Conservation (phyloP, 2,888 invertebrate species). For the Nomada fabriciana region DNA sequence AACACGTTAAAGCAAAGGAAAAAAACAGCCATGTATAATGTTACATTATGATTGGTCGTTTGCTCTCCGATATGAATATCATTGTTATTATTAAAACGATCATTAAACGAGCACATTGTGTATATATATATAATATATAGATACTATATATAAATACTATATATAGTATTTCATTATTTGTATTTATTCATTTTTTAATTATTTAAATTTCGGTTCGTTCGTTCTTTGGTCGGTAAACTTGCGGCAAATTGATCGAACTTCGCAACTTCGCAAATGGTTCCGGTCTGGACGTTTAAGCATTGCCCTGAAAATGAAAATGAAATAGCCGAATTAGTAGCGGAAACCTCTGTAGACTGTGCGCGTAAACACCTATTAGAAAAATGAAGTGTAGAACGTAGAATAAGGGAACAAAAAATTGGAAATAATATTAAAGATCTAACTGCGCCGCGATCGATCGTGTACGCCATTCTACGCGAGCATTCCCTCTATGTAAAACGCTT, state of each 20-base stretch:
- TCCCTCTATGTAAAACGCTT: constrained; percentile 44
- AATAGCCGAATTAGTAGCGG: constrained; percentile 61
- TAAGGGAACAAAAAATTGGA: not conserved
- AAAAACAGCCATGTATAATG: constrained; percentile 56
- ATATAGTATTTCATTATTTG: constrained; percentile 20
- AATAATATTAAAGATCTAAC: not conserved
- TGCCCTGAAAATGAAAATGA: constrained; percentile 78
- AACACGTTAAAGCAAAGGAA: constrained; percentile 44
- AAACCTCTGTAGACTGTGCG: constrained; percentile 17
- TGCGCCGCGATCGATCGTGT: constrained; percentile 29
- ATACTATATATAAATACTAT: constrained; percentile 33
- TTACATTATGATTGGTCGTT: constrained; percentile 59
- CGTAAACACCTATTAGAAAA: not conserved
- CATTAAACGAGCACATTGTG: constrained; percentile 67
- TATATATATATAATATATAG: constrained; percentile 19
- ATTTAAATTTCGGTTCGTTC: constrained; percentile 43
- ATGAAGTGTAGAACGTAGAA: not conserved
- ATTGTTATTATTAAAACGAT: constrained; percentile 68
- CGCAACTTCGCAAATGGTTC: constrained; percentile 70
- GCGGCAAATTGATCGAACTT: constrained; percentile 68
- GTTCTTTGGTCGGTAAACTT: constrained; percentile 71
- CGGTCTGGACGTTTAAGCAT: constrained; percentile 78
- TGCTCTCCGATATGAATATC: constrained; percentile 59
- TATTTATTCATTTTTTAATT: constrained; percentile 14
- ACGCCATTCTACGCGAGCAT: constrained; percentile 58